Evolutionary conservation across 1,140 invertebrate genomes (phyloP), one percentile per base, ranked within the genome.

Genomic region (Drosophila sechellia): DNA sequence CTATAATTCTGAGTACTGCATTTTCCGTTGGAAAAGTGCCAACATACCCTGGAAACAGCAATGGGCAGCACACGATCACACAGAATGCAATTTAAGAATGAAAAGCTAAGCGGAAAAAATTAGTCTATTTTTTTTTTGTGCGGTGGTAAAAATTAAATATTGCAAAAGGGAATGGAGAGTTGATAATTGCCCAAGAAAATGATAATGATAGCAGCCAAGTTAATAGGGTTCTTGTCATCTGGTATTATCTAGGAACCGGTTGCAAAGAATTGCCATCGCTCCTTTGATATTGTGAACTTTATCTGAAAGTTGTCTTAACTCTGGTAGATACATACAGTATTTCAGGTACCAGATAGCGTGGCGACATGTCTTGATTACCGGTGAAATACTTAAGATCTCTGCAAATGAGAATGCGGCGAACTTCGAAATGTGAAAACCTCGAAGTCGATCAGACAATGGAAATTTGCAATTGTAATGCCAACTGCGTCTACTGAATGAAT

Each of bases 301-400:
- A 69, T 69, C 63, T 48, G 40, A 46, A 34, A 46, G 64, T 68
- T 68, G 40, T 46, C 17, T 69, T 40, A 68, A 68, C 65, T 68
- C 42, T 55, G 13, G 58, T 1, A 13, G 8, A n/a, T 17, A 43
- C 13, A 61, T 37, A 49, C 17, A 39, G 10, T 13, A 15, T 48
- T 46, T 5, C 25, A 56, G 35, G 35, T 20, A 65, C 10, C 25
- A 37, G 50, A 68, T 66, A 22, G 31, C 42, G 35, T 34, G 50
- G 27, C 48, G 48, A 50, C 48, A 34, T 12, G 3, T 17, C 20
- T 46, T 20, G 42, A 55, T 15, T 34, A 17, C 37, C 10, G 8
- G 20, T 55, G 40, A 31, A 46, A 20, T 45, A 12, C 12, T 34
- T 13, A 37, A 60, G 56, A 61, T 50, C 48, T 50, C 43, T 64